Conservation (phyloP, 2,888 invertebrate genomes). For the Meteorus cinctellus region DNA sequence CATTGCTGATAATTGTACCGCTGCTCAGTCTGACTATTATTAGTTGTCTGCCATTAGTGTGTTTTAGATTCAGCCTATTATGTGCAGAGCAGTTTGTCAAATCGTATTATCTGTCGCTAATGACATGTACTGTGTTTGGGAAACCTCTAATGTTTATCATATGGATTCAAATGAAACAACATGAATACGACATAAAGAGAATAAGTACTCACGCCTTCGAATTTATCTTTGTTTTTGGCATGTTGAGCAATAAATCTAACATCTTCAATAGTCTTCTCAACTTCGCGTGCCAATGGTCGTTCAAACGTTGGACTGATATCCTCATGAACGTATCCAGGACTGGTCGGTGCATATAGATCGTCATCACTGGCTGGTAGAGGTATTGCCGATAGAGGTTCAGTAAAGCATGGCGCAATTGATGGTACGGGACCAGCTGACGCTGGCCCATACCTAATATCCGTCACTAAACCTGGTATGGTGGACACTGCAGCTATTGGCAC, state of each 20-base stretch:
- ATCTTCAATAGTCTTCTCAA: conserved; percentile 94
- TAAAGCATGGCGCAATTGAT: conserved; percentile 74
- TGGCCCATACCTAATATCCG: conserved; percentile 66
- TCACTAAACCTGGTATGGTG: conserved; percentile 42
- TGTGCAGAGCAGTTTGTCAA: too few relatives aligned
- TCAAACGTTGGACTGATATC: conserved; percentile 87
- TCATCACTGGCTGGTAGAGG: conserved; percentile 87
- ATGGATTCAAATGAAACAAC: too few relatives aligned
- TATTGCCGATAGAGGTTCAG: conserved; percentile 81
- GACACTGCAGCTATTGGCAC: conserved; percentile 48
- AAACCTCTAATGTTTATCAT: too few relatives aligned
- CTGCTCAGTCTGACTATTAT: too few relatives aligned
- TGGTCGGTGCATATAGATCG: conserved; percentile 86
- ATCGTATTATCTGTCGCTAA: too few relatives aligned
- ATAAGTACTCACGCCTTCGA: conserved; percentile 88
- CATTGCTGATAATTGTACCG: too few relatives aligned
- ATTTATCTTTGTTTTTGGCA: conserved; percentile 94
- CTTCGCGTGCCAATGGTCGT: conserved; percentile 86
- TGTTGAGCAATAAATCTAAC: conserved; percentile 96
- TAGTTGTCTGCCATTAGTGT: too few relatives aligned
- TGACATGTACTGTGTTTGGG: too few relatives aligned
- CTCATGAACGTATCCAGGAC: conserved; percentile 75
- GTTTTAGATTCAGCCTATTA: too few relatives aligned
- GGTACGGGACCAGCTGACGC: conserved; percentile 77
- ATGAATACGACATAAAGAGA: neutral